Base-by-base conservation (phyloP, 2,797 vertebrate species). In the Botia almorhae region DNA sequence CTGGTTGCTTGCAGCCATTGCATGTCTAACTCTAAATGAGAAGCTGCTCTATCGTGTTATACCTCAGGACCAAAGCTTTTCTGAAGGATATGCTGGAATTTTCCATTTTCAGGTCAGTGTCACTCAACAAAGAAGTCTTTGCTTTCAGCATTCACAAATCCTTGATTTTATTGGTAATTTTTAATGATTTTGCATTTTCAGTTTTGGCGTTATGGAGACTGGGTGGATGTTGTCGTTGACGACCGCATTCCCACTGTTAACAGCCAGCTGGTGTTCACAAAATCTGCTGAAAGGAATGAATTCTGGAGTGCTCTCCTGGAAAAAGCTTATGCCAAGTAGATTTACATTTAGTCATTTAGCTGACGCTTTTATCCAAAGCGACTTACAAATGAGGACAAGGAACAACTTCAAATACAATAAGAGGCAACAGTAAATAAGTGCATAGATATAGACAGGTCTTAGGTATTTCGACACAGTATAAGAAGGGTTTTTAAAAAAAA, bases 201-300 rank as follows among this genome's bases (percentile, higher is more conserved):
- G 98, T 99, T 99, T 91, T 99, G 98, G 98, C 96, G 97, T 82
- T 99, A 97, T 3, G 98, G 98, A 82, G 96, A 96, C 87, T 99
- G 98, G 98, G 95, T 98, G 51, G 98, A 99, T 0, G 97, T 98
- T 0, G 92, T 98, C 84, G 95, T 99, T 10, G 98, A 99, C 77
- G 98, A 99, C 91, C 96, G 95, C 82, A 93, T 99, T 86, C 98
- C 97, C 0, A 99, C 98, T 0, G 95, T 96, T 90, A 97, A 97
- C 93, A 97, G 97, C 87, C 96, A 98, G 89, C 93, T 99, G 92
- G 95, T 99, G 80, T 99, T 99, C 76, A 98, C 97, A 26, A 98
- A 99, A 88, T 99, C 98, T 10, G 97, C 97, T 7, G 97, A 98
- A 87, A 96, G 95, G 84, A 98, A 99, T 29, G 98, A 99, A 91